phyloP scores from a whole-genome alignment of 2,888 invertebrate genomes.

The Linyphia triangularis region DNA sequence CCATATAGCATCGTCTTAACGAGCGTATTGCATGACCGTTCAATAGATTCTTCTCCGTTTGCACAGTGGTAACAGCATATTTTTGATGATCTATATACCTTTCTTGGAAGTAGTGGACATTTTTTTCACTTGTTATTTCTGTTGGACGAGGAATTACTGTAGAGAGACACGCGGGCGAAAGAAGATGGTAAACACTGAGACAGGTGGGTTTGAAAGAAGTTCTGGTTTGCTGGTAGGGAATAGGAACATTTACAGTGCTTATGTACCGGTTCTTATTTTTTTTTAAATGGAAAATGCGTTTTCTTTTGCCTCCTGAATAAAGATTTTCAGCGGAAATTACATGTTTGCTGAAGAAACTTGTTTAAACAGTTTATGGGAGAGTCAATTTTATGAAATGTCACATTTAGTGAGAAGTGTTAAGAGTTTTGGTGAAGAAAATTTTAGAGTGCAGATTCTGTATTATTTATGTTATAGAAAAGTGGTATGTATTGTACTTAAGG shows the following conservation, averaged over 20 bases:
- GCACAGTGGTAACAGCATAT: conserved; percentile 62
- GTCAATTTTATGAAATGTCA: not conserved
- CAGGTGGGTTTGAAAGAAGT: conserved; percentile 31
- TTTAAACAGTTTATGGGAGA: conserved; percentile 6
- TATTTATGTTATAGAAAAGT: no score
- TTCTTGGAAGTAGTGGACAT: conserved; percentile 36
- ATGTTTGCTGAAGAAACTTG: conserved; percentile 36
- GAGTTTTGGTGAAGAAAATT: no score
- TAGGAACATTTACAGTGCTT: conserved; percentile 26
- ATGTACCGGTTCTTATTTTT: not conserved
- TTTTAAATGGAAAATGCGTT: not conserved
- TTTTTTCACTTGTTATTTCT: conserved; percentile 24
- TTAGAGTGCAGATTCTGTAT: no score
- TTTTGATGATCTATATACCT: conserved; percentile 66
- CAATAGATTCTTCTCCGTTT: conserved; percentile 61
- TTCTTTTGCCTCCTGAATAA: conserved; percentile 15
- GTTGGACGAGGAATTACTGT: not conserved
- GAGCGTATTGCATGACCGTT: conserved; percentile 62
- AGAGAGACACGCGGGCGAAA: conserved; percentile 5
- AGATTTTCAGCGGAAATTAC: conserved; percentile 12
- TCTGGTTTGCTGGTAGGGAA: no score
- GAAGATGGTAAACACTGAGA: conserved; percentile 28
- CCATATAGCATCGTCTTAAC: conserved; percentile 56
- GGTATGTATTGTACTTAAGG: no score
- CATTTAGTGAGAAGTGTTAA: not conserved